A percentile compares a stretch with the other conserved stretches of the same genome.
Evolutionary conservation across 2,888 invertebrate species (phyloP).

Genomic region (Temnothorax rugatulus): DNA sequence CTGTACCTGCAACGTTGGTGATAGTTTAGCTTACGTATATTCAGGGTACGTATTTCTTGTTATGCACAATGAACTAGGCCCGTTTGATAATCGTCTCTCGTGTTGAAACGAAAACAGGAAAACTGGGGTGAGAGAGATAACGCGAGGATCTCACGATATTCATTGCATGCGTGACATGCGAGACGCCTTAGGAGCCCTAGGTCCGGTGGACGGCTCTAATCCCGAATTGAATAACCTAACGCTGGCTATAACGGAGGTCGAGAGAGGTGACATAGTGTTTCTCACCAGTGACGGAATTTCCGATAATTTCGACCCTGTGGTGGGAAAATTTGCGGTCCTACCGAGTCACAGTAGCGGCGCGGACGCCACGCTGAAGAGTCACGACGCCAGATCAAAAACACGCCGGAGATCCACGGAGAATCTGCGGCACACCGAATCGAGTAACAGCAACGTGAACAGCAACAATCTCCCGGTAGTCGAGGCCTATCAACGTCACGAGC

Average conservation of each 20-base stretch:
- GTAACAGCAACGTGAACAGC: constrained; percentile 74
- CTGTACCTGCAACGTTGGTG: constrained; percentile 96
- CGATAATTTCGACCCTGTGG: constrained; percentile 97
- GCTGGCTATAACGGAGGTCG: constrained; percentile 93
- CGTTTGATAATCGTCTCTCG: neutral
- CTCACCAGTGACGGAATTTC: constrained; percentile 96
- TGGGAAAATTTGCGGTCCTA: constrained; percentile 93
- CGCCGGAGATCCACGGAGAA: constrained; percentile 79
- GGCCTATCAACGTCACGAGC: constrained; percentile 91
- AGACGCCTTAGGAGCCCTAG: constrained; percentile 95
- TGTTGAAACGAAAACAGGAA: constrained; percentile 78
- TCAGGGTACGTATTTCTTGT: constrained; percentile 86
- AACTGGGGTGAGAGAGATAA: constrained; percentile 93
- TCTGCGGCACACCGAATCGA: constrained; percentile 73
- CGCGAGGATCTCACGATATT: constrained; percentile 94
- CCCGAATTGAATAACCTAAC: constrained; percentile 96
- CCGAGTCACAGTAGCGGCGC: constrained; percentile 75
- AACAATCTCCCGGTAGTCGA: constrained; percentile 90
- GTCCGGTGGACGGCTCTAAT: constrained; percentile 94
- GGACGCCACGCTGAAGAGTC: constrained; percentile 70
- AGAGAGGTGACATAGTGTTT: constrained; percentile 94
- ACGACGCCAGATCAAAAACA: constrained; percentile 75
- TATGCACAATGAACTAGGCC: neutral
- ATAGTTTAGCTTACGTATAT: constrained; percentile 95
- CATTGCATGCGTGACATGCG: constrained; percentile 94